A percentile compares a stretch with the other conserved stretches of the same genome.
Conservation (phyloP, 1,140 invertebrate species). For the Atopsyche davidsoni region DNA sequence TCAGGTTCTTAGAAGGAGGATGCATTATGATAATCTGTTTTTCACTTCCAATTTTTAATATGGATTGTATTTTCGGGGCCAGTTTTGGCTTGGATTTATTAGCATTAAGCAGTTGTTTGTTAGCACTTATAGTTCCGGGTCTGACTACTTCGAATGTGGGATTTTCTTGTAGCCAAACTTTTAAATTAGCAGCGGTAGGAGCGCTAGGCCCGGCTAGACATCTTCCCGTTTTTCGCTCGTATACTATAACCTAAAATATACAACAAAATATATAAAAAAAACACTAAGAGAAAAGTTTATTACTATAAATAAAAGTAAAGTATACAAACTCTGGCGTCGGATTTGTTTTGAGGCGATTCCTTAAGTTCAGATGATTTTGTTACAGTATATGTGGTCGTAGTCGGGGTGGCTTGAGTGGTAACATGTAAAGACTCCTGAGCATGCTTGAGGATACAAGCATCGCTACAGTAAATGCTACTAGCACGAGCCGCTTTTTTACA, state of each 20-base stretch:
- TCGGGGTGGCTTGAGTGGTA: constrained; percentile 27
- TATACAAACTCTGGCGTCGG: constrained; percentile 50
- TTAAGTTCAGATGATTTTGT: constrained; percentile 1
- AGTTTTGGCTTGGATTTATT: constrained; percentile 34
- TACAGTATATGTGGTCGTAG: constrained; percentile 3
- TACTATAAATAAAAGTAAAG: constrained; percentile 5
- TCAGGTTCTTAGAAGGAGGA: constrained; percentile 20
- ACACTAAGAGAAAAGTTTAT: background rate
- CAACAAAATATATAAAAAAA: background rate
- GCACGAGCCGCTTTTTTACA: constrained; percentile 65
- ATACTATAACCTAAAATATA: constrained; percentile 61
- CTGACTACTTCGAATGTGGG: constrained; percentile 77
- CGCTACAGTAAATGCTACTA: constrained; percentile 80
- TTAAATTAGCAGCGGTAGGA: constrained; percentile 69
- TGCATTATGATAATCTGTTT: constrained; percentile 24
- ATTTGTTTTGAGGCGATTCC: constrained; percentile 36
- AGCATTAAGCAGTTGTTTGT: constrained; percentile 38
- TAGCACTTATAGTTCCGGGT: constrained; percentile 50
- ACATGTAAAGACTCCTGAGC: constrained; percentile 64
- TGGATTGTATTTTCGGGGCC: constrained; percentile 42
- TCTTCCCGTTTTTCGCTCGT: constrained; percentile 71
- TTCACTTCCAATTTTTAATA: constrained; percentile 38
- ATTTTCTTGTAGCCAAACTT: constrained; percentile 78
- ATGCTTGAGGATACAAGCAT: constrained; percentile 79
- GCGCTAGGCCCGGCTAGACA: constrained; percentile 69